Conservation (phyloP, 2,797 vertebrate species). For the Onychomys torridus region DNA sequence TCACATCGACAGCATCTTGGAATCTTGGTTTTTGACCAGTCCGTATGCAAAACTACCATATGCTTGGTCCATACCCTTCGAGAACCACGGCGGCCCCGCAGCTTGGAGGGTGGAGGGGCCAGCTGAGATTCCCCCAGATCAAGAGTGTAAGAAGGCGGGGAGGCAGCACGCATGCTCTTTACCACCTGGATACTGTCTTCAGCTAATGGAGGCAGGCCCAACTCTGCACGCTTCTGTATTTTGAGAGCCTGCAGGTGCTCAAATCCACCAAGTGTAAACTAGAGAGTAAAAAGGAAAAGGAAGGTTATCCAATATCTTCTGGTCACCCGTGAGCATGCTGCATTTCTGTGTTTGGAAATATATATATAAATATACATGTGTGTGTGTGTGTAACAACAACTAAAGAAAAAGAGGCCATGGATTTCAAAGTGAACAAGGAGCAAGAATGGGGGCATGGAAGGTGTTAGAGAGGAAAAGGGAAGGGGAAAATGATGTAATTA, state of each 20-base stretch:
- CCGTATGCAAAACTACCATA: background rate
- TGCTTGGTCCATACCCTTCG: conserved; percentile 90
- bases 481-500: background rate
- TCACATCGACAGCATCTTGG: conserved; percentile 11
- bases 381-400: background rate
- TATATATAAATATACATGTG: too few species aligned
- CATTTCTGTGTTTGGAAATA: background rate
- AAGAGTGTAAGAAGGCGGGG: conserved; percentile 94
- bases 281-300: conserved; percentile 6
- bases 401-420: background rate
- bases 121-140: conserved; percentile 95
- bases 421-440: background rate
- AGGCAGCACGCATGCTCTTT: conserved; percentile 94
- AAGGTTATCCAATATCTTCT: background rate
- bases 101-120: conserved; percentile 89
- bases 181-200: conserved; percentile 98
- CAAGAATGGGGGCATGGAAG: background rate
- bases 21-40: conserved; percentile 5
- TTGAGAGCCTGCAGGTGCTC: conserved; percentile 94
- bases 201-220: conserved; percentile 91
- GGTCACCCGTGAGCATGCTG: background rate
- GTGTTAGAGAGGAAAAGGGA: background rate
- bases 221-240: conserved; percentile 89
- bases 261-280: conserved; percentile 98
- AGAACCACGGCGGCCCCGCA: conserved; percentile 92